Evolutionary conservation across 2,113 vertebrate genomes (phyloP).

Genomic region (Silurus glanis): DNA sequence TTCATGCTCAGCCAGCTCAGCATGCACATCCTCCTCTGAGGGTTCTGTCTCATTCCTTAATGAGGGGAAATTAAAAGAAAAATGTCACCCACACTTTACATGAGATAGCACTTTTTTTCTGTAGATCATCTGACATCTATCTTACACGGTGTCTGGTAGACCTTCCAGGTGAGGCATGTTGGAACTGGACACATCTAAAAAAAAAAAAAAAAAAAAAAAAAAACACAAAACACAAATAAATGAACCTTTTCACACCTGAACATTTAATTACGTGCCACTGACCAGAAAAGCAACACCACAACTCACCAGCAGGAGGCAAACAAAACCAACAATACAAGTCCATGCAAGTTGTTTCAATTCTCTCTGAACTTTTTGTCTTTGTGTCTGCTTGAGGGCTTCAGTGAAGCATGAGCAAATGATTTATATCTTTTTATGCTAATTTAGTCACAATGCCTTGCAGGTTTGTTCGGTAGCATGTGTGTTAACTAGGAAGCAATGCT

Average conservation of each 20-base stretch:
- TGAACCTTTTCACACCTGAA: constrained; percentile 1
- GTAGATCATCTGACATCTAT: not conserved
- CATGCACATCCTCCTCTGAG: constrained; percentile 60
- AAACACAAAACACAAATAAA: constrained; percentile 7
- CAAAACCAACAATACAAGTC: not conserved
- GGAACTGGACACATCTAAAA: constrained; percentile 82
- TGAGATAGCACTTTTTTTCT: not conserved
- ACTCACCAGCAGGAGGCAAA: constrained; percentile 63
- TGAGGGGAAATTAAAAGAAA: constrained; percentile 20
- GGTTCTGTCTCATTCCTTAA: constrained; percentile 65
- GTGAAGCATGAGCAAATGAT: not conserved
- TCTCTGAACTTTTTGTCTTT: not conserved
- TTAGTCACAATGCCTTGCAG: not conserved
- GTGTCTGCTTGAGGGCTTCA: not conserved
- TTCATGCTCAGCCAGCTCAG: constrained; percentile 68
- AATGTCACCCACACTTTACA: not conserved
- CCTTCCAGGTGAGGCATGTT: constrained; percentile 73
- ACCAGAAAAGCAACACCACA: constrained; percentile 52
- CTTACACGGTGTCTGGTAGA: constrained; percentile 82
- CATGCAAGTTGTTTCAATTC: not conserved
- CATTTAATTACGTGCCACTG: not conserved
- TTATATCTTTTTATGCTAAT: not conserved
- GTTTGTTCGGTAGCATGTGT: not conserved
- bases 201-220: constrained; percentile 18
- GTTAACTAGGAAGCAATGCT: not conserved